Evolutionary conservation across 1,140 invertebrate genomes (phyloP).

Genomic region (Nymphalis io): DNA sequence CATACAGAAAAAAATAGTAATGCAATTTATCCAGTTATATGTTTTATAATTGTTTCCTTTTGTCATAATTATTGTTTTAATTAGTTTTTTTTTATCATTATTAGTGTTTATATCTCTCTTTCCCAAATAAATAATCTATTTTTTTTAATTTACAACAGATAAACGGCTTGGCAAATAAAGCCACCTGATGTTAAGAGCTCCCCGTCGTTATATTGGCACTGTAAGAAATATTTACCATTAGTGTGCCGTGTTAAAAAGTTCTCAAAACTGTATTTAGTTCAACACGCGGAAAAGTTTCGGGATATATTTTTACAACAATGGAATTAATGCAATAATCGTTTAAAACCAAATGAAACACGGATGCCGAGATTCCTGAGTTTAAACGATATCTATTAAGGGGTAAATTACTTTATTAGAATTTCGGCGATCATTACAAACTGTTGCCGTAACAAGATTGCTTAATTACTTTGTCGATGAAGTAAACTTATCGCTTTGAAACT

Average conservation of each 20-base stretch:
- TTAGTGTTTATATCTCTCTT: no score
- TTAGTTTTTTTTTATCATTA: no score
- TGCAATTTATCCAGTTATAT: background rate
- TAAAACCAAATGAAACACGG: background rate
- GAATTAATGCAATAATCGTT: background rate
- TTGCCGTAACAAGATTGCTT: constrained; percentile 8
- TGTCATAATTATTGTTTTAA: background rate
- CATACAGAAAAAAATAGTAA: background rate
- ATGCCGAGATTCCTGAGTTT: background rate
- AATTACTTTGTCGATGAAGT: constrained; percentile 11
- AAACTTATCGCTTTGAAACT: constrained; percentile 5
- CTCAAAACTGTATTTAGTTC: no score
- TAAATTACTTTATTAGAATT: constrained; percentile 17
- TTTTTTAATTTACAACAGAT: no score
- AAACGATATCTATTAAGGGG: constrained; percentile 4
- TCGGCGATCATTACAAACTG: constrained; percentile 10
- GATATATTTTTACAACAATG: background rate
- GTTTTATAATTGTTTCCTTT: background rate
- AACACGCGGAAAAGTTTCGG: no score
- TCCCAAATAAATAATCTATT: no score
- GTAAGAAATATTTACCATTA: no score
- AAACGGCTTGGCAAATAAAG: no score
- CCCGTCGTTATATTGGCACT: no score
- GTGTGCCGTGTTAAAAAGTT: no score
- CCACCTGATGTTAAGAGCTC: no score